phyloP scores from a whole-genome alignment of 2,888 invertebrate species.

The Callimorpha dominula region DNA sequence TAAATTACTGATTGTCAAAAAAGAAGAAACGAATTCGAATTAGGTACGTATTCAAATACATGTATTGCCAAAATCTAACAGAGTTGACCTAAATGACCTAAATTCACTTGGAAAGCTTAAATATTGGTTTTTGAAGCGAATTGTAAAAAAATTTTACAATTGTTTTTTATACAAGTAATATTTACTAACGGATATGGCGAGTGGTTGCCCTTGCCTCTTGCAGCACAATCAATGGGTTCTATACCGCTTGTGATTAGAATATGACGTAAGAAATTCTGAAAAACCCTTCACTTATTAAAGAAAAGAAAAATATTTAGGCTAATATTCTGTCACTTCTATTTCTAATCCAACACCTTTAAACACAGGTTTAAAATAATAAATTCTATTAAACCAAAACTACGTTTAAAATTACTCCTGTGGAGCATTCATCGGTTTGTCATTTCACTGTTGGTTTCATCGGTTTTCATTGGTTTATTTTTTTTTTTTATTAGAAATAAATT shows the following conservation, averaged over 20 bases:
- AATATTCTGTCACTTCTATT: too few relatives aligned
- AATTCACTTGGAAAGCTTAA: slow-evolving; percentile 42
- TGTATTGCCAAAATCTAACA: slow-evolving; percentile 43
- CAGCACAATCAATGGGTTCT: background rate
- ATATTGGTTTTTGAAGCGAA: slow-evolving; percentile 3
- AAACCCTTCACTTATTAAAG: background rate
- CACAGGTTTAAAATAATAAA: background rate
- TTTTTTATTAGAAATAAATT: too few relatives aligned
- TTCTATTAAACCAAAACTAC: background rate
- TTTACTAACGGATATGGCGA: background rate
- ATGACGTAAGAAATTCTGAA: background rate
- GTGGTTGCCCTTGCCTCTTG: background rate
- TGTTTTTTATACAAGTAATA: background rate
- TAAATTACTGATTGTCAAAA: slow-evolving; percentile 8
- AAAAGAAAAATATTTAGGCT: background rate
- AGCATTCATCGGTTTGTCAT: background rate
- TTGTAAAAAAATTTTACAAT: background rate
- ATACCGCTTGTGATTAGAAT: too few relatives aligned
- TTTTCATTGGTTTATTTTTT: too few relatives aligned
- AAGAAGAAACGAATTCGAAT: slow-evolving; percentile 23
- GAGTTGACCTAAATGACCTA: slow-evolving; percentile 48
- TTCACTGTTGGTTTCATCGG: background rate
- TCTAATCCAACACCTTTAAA: background rate
- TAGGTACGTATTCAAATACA: slow-evolving; percentile 25
- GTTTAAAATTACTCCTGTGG: background rate